Base-by-base conservation (phyloP, 1,140 invertebrate species). In the Octopus sinensis region DNA sequence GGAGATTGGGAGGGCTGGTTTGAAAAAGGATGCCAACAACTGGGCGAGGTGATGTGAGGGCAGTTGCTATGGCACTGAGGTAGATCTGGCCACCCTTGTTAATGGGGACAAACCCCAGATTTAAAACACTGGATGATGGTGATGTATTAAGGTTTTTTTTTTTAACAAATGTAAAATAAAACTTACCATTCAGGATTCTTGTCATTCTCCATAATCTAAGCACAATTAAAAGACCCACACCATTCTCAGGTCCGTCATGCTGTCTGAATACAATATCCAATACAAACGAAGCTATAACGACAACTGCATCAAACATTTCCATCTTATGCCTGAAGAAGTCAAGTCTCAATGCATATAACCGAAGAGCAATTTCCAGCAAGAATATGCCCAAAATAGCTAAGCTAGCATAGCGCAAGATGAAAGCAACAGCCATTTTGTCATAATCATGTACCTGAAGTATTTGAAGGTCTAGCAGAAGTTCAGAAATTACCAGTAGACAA, bases 281-380 rank as follows among this genome's bases (percentile, higher is more conserved):
- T n/a, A 88, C 84, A 84, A 91, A 90, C 9, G 91, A 91, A 2
- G 90, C 84, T 62, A 91, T 84, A 6, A 91, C 89, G 53, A 91
- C 84, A 79, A 90, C 53, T 13, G 88, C 89, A 87, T 91, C 91
- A 87, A 91, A 91, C 80, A 91, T 56, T 80, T 91, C 91, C 80
- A 90, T 75, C 81, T 91, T 91, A 82, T 90, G 87, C 54, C 85
- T 85, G 81, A 91, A 90, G 82, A 90, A 91, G 12, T 85, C 85
- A 53, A 88, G 56, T n/a, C 90, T 80, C 83, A 90, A 86, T 5
- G 88, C 89, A 85, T 88, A 91, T 1, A 91, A 78, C 68, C 90
- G 88, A 7, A 88, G 56, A 13, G 81, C n/a, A 77, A 91, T 88
- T 81, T 91, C 91, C 54, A 91, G 79, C 9, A 91, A 23, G 82